Percentiles rank a stretch among this genome's conserved stretches.
Evolutionary conservation across 37 sponge, comb jelly and placozoan genomes (phyloP).

Genomic region (Theonella swinhoei): DNA sequence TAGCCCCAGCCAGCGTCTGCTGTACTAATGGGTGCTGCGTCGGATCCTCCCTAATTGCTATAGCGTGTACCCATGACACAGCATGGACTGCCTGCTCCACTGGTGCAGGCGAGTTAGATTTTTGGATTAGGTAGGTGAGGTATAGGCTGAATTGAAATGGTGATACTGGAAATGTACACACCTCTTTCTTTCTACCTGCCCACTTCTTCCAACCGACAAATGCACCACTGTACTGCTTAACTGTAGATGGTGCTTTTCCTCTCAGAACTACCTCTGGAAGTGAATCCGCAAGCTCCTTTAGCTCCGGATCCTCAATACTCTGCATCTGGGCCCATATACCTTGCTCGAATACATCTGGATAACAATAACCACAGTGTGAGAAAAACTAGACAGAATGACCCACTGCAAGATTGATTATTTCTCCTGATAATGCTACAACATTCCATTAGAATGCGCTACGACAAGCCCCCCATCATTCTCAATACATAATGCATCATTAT

Average conservation of each 20-base stretch:
- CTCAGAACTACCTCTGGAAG: background rate
- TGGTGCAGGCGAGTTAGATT: background rate
- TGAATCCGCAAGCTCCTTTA: constrained; percentile 4
- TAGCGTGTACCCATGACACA: constrained; percentile 20
- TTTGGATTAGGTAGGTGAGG: background rate
- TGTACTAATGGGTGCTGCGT: background rate
- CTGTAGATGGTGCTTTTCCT: constrained; percentile 10
- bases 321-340: background rate
- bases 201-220: background rate
- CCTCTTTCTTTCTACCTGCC: background rate
- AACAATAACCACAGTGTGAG: background rate
- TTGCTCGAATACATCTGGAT: background rate
- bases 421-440: no score
- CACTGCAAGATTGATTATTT: no score
- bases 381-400: no score
- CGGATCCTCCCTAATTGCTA: background rate
- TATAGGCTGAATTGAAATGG: background rate
- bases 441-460: no score
- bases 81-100: constrained; percentile 30
- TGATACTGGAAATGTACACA: background rate
- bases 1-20: constrained; percentile 3
- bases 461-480: no score
- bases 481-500: background rate
- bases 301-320: background rate
- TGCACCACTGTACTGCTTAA: constrained; percentile 14